A percentile compares a stretch with the other conserved stretches of the same genome.
Evolutionary conservation across 2,888 invertebrate species (phyloP).

Genomic region (Serripes groenlandicus): DNA sequence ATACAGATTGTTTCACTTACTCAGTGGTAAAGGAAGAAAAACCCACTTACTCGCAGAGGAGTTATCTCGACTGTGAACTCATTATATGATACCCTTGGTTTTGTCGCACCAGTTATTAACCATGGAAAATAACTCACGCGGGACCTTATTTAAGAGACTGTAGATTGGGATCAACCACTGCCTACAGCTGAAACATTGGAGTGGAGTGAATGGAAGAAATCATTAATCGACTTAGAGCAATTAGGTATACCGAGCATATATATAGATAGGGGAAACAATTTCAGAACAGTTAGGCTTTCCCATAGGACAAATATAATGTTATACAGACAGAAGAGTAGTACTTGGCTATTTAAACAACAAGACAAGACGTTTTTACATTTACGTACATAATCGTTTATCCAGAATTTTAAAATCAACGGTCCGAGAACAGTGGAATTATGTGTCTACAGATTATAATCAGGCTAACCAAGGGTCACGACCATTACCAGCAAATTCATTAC

Average conservation of each 20-base stretch:
- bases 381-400: too few relatives aligned
- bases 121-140: slow-evolving; percentile 45
- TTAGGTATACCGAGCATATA: not conserved
- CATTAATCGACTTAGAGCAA: not conserved
- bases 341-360: too few relatives aligned
- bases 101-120: slow-evolving; percentile 59
- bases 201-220: not conserved
- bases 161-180: not conserved
- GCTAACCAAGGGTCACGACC: too few relatives aligned
- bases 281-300: too few relatives aligned
- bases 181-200: not conserved
- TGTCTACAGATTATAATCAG: too few relatives aligned
- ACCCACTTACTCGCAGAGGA: slow-evolving; percentile 60
- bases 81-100: slow-evolving; percentile 67
- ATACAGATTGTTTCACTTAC: slow-evolving; percentile 62
- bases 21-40: slow-evolving; percentile 27
- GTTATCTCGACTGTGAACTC: slow-evolving; percentile 65
- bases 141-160: not conserved
- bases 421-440: too few relatives aligned
- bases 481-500: too few relatives aligned
- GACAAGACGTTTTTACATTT: too few relatives aligned
- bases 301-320: too few relatives aligned
- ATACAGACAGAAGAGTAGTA: too few relatives aligned
- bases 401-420: too few relatives aligned
- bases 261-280: too few relatives aligned